Evolutionary conservation across 2,797 vertebrate species (phyloP).

Genomic region (Synanceia verrucosa): DNA sequence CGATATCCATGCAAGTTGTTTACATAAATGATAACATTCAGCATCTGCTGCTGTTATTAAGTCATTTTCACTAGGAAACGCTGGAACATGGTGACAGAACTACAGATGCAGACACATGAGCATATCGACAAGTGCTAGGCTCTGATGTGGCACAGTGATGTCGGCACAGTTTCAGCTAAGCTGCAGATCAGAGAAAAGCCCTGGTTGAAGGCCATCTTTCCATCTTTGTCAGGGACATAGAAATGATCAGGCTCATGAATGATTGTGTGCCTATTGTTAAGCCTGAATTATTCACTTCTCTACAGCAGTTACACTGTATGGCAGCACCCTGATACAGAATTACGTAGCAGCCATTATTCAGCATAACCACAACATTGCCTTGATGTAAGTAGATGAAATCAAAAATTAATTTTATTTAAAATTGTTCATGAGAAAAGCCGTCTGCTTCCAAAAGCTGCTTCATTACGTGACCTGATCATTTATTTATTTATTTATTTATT

Average conservation of each 20-base stretch:
- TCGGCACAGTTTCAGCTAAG: conserved; percentile 10
- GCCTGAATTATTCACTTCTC: conserved; percentile 32
- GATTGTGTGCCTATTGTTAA: conserved; percentile 18
- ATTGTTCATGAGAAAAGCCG: not conserved
- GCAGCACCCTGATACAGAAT: conserved; percentile 1
- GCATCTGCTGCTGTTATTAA: not conserved
- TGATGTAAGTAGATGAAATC: not conserved
- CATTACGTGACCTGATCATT: not conserved
- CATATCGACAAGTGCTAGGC: not conserved
- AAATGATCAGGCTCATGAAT: conserved; percentile 8
- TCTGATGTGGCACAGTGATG: conserved; percentile 31
- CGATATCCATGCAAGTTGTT: conserved; percentile 5
- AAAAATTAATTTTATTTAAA: not conserved
- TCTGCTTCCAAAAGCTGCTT: not conserved
- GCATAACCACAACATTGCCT: not conserved
- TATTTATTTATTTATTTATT: too few species aligned
- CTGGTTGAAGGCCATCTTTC: conserved; percentile 5
- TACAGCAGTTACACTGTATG: not conserved
- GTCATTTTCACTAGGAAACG: not conserved
- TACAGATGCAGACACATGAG: conserved; percentile 28
- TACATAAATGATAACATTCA: not conserved
- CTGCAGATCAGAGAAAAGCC: not conserved
- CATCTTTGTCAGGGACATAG: not conserved
- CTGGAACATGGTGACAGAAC: conserved; percentile 22
- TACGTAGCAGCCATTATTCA: not conserved